A percentile compares a stretch with the other conserved stretches of the same genome.
Evolutionary conservation across 2,113 vertebrate genomes (phyloP).

Genomic region (Fregetta grallaria): DNA sequence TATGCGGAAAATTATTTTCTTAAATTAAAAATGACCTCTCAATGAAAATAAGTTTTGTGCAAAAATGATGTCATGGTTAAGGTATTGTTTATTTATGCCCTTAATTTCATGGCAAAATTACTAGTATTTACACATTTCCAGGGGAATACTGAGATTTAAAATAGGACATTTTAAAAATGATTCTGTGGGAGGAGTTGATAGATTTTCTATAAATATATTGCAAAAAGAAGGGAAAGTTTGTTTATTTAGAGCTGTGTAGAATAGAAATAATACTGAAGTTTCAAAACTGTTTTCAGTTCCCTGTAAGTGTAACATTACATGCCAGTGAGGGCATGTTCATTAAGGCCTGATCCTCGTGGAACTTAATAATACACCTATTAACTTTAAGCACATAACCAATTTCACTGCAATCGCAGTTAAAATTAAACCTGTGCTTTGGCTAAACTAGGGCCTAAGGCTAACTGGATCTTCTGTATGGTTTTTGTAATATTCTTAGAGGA

Average conservation of each 20-base stretch:
- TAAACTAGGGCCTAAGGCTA: background rate
- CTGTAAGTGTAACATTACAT: background rate
- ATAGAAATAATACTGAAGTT: background rate
- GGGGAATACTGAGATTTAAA: background rate
- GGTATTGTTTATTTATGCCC: background rate
- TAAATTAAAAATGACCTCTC: background rate
- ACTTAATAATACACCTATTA: slow-evolving; percentile 43
- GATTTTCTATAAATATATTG: background rate
- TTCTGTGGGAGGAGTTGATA: background rate
- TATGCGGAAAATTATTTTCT: background rate
- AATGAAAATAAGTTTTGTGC: background rate
- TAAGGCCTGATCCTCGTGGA: background rate
- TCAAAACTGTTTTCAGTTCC: background rate
- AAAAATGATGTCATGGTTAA: background rate
- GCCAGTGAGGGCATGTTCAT: background rate
- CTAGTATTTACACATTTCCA: background rate
- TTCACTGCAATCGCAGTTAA: background rate
- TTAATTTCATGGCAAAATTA: background rate
- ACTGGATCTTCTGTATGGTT: fast-evolving
- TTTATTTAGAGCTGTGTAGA: background rate
- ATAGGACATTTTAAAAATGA: background rate
- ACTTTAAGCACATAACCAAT: background rate
- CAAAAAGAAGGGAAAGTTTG: background rate
- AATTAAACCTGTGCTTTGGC: background rate
- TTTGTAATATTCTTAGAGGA: background rate